Base-by-base conservation (phyloP, 2,888 invertebrate genomes). In the Hypomecis atomaria region DNA sequence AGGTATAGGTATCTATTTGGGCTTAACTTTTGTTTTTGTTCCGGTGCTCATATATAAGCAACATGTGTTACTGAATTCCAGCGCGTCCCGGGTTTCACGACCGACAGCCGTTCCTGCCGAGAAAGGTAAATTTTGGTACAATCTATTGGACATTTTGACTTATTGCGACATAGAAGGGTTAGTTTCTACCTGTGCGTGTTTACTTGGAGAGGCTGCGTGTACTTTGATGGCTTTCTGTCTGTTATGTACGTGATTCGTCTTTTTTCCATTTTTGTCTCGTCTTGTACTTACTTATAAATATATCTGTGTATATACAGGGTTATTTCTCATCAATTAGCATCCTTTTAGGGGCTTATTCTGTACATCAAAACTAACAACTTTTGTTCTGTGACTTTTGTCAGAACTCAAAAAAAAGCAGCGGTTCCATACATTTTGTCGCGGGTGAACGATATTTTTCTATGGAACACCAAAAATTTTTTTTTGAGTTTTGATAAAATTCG, bases 71-170 rank as follows among this genome's bases (percentile, higher is more conserved):
- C 62, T 63, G 62, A 36, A 37, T 48, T 54, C 38, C 33, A 63
- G 8, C 43, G 42, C 6, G 9, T 8, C 37, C 83, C 78, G 64
- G 79, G 83, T 84, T 89, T 88, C 88, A 88, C 85, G 85, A 86
- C 77, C 79, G 78, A 77, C 79, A 81, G 81, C 79, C 78, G 79
- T 82, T 82, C 80, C 78, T 78, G 78, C 76, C 71, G 77, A 76
- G 77, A 82, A 84, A 84, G 83, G 85, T 85, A 84, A 82, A 83
- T 84, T 87, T 82, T 78, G 71, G 77, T 76, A 75, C 81, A 83
- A 84, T 81, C 83, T 83, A 84, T 85, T 82, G 82, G 83, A 82
- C 81, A 73, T 85, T 82, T 81, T 86, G 81, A 83, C 81, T 84
- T 85, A 85, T 83, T 82, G 81, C 80, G 78, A 78, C 75, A 79